phyloP scores from a whole-genome alignment of 2,888 invertebrate species.

The Drosophila melanosoma region DNA sequence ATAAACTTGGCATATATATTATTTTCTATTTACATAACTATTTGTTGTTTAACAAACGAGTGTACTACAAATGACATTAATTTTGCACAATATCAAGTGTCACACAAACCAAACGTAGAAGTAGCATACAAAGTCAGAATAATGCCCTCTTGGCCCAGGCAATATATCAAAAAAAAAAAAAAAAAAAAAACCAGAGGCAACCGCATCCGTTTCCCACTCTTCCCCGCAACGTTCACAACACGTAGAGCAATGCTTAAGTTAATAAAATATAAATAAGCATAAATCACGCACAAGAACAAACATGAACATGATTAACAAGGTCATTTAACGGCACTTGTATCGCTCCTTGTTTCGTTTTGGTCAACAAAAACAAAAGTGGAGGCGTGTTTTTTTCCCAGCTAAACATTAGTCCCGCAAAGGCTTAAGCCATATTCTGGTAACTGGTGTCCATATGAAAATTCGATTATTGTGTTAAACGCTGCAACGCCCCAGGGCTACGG shows the following conservation, averaged over 20 bases:
- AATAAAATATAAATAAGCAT: conserved; percentile 80
- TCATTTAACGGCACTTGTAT: conserved; percentile 74
- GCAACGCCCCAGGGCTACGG: conserved; percentile 42
- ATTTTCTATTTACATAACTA: not conserved
- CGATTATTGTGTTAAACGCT: conserved; percentile 73
- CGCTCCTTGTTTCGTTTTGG: conserved; percentile 31
- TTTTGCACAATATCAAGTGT: not conserved
- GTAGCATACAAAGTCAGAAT: conserved; percentile 26
- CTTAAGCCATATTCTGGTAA: conserved; percentile 35
- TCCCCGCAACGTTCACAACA: not conserved
- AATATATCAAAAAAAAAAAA: conserved; percentile 59
- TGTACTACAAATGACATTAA: not conserved
- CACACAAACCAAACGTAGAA: conserved; percentile 14
- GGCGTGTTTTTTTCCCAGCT: conserved; percentile 44
- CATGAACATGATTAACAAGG: conserved; percentile 76
- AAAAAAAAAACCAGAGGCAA: conserved; percentile 31
- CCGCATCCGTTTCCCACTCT: conserved; percentile 5
- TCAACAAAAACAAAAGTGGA: conserved; percentile 45
- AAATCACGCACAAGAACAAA: conserved; percentile 74
- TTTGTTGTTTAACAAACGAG: not conserved
- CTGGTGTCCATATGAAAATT: conserved; percentile 50
- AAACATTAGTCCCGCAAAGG: conserved; percentile 57
- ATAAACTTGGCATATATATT: not conserved
- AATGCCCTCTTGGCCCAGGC: conserved; percentile 24
- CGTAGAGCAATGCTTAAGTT: conserved; percentile 47